Percentiles rank a stretch among this genome's conserved stretches.
Evolutionary conservation across 2,888 invertebrate species (phyloP).

Genomic region (Drosophila histrio): DNA sequence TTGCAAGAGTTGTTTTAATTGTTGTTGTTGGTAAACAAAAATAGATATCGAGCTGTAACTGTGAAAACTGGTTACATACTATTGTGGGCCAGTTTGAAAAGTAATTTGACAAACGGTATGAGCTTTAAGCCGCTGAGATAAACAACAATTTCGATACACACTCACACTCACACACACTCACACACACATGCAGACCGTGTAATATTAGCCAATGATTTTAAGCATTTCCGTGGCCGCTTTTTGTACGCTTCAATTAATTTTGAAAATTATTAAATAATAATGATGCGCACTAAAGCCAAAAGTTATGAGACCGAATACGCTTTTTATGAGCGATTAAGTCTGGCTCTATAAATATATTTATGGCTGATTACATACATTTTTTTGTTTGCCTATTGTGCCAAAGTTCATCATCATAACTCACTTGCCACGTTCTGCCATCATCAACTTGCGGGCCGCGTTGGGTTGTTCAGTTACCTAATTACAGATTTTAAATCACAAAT

Average conservation of each 20-base stretch:
- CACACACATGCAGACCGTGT: background rate
- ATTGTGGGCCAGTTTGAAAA: conserved; percentile 44
- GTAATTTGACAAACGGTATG: conserved; percentile 19
- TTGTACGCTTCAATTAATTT: conserved; percentile 72
- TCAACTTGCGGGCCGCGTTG: background rate
- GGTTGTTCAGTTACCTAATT: background rate
- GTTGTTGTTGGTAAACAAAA: conserved; percentile 24
- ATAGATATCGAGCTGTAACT: conserved; percentile 21
- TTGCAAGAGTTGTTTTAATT: conserved; percentile 23
- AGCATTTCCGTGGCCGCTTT: conserved; percentile 53
- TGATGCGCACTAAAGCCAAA: conserved; percentile 42
- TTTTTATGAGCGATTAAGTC: conserved; percentile 61
- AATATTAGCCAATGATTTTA: conserved; percentile 33
- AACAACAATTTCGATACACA: background rate
- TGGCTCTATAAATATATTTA: conserved; percentile 45
- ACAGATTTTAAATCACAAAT: background rate
- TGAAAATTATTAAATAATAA: conserved; percentile 58
- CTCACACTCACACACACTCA: background rate
- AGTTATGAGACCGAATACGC: conserved; percentile 37
- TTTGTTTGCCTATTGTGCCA: conserved; percentile 10
- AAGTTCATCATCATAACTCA: conserved; percentile 33
- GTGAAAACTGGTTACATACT: conserved; percentile 45
- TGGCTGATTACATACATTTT: conserved; percentile 42
- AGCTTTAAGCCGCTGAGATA: conserved; percentile 1
- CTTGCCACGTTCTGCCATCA: conserved; percentile 2